Base-by-base conservation (phyloP, 2,797 vertebrate species). In the Centroberyx gerrardi region DNA sequence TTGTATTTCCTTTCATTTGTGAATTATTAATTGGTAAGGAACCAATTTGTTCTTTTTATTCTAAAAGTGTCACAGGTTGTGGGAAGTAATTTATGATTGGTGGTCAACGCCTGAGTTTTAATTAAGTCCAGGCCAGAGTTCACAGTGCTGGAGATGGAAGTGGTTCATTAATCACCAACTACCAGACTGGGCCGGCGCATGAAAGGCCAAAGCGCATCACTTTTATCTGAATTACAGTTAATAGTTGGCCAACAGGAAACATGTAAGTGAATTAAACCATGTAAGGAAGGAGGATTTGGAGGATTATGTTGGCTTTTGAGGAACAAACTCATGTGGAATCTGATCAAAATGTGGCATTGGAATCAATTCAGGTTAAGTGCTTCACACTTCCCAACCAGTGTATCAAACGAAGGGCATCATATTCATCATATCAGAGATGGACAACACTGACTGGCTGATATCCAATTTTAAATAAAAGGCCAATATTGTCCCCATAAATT, bases 161-260 rank as follows among this genome's bases (percentile, higher is more conserved):
- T 65, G 87, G 81, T 90, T 90, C 85, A 93, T 94, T 94, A 92
- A 93, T 94, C 92, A 94, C 74, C 72, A 68, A 86, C 77, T 8
- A 76, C 65, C 76, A 78, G 72, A 72, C 38, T 22, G 55, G 71
- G 66, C 48, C 4, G 46, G 58, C 76, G 74, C 78, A 80, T 67
- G 72, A 88, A 87, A 89, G 87, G 83, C 80, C 74, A 83, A 69
- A 88, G 82, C 59, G 60, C 82, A 67, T 85, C 82, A 84, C 76
- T 89, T 89, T 87, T 74, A 89, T 91, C 74, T 78, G 61, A 74
- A 90, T 81, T 63, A 79, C 65, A 79, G 68, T 84, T 79, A 83
- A 80, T 64, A 75, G 64, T 66, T 62, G 62, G 70, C 78, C 62
- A 79, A 76, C 38, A 85, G 65, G 44, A 89, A 84, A 85, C 72